These are phyloP conservation scores for Eurypyga helias DNA, from an alignment of 2,113 vertebrate genomes.

Conservation along the genomic window DNA sequence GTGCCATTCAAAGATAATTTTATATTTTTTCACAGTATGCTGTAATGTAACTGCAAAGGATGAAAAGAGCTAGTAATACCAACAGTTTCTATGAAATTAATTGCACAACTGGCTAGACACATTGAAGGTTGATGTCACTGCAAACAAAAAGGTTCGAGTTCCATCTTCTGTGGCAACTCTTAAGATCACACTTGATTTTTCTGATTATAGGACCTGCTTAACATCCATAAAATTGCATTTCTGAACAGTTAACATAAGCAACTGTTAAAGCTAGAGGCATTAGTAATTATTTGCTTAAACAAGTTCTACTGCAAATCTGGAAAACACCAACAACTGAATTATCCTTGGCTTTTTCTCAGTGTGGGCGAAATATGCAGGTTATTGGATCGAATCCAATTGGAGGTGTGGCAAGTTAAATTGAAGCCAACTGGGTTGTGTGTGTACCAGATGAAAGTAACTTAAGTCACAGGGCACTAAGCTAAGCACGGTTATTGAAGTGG, in stretches of 20 bases:
- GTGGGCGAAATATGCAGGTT: slow-evolving; percentile 2
- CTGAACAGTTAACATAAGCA: not conserved
- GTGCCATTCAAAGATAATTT: not conserved
- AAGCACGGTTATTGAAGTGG: not conserved
- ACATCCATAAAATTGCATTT: slow-evolving; percentile 24
- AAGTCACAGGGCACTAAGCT: not conserved
- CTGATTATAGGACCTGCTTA: not conserved
- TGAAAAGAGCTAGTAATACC: not conserved
- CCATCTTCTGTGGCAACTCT: not conserved
- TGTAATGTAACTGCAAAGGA: not conserved
- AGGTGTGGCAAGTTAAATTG: slow-evolving; percentile 11
- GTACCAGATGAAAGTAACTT: slow-evolving; percentile 26
- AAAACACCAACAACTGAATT: not conserved
- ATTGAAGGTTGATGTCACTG: slow-evolving; percentile 4
- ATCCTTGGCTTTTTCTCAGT: not conserved
- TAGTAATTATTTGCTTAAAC: slow-evolving; percentile 19
- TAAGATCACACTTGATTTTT: slow-evolving; percentile 17
- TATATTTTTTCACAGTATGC: not conserved
- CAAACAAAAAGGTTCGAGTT: slow-evolving; percentile 24
- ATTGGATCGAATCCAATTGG: slow-evolving; percentile 19
- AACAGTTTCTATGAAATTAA: slow-evolving; percentile 13
- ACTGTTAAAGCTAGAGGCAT: not conserved
- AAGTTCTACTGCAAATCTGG: not conserved
- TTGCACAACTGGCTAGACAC: slow-evolving; percentile 15
- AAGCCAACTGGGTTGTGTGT: slow-evolving; percentile 8